phyloP scores from a whole-genome alignment of 2,888 invertebrate species.

The Limnephilus marmoratus region DNA sequence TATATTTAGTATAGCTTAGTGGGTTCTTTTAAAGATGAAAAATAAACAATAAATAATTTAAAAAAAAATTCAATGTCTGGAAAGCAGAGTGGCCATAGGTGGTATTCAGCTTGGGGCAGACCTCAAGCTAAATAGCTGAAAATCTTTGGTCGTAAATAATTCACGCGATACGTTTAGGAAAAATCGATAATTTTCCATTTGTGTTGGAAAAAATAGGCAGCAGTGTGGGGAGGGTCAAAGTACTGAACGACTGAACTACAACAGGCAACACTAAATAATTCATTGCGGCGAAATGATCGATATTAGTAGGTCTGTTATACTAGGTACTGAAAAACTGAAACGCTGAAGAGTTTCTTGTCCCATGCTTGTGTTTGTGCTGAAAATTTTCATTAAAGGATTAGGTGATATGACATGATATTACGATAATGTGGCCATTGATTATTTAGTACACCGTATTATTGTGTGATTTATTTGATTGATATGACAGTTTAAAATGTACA shows the following conservation, averaged over 20 bases:
- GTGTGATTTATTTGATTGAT: too few species aligned
- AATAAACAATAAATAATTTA: too few species aligned
- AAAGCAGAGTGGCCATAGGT: not conserved
- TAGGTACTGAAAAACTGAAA: not conserved
- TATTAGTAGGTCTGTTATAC: not conserved
- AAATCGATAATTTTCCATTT: conserved; percentile 52
- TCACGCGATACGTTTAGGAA: conserved; percentile 33
- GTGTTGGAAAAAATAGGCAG: conserved; percentile 14
- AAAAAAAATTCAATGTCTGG: not conserved
- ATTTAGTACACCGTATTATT: too few species aligned
- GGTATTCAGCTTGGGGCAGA: not conserved
- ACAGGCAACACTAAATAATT: conserved; percentile 49
- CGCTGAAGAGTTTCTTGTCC: not conserved
- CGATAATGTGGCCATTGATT: too few species aligned
- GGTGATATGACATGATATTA: too few species aligned
- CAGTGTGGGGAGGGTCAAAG: conserved; percentile 47
- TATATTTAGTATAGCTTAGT: too few species aligned
- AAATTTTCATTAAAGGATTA: too few species aligned
- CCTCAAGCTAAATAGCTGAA: not conserved
- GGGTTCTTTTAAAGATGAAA: too few species aligned
- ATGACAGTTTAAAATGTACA: too few species aligned
- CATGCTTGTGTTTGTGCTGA: too few species aligned
- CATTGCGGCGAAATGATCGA: conserved; percentile 33
- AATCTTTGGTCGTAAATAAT: conserved; percentile 40
- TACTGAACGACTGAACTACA: conserved; percentile 21